Evolutionary conservation across 2,888 invertebrate genomes (phyloP), one percentile per base, ranked within the genome.

Genomic region (Drosophila nr. perissopoda): DNA sequence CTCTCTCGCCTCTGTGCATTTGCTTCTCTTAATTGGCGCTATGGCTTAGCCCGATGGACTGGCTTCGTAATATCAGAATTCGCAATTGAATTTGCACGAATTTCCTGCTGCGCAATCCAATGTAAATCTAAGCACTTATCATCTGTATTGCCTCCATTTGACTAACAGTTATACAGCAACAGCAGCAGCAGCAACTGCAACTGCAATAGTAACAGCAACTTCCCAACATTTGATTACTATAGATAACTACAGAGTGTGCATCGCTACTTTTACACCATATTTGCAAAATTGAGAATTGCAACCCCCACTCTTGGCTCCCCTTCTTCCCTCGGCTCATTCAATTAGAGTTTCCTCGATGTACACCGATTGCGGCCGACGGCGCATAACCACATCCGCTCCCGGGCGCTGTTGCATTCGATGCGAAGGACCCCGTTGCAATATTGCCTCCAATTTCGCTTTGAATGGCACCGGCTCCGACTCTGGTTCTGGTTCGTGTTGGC

Each of bases 391-490:
- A 36, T 83, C 86, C 56, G 82, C 74, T 60, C 69, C 85, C 70
- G 89, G 83, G 69, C 73, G 82, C 61, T 81, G 78, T 45, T 87
- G 89, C 59, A 78, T 80, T 48, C 86, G 89, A 76, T 91, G 85
- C 25, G 89, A 89, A 56, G 92, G 92, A 13, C 92, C 92, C 4
- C 89, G 87, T 73, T 90, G 88, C 52, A 92, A 79, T 69, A 92
- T 82, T 59, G 91, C 90, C 78, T 91, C 93, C 64, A 92, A 79
- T 82, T 91, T 91, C 60, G 83, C 82, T 81, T 91, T 92, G 81
- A 92, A 92, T 66, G 85, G 90, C 64, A 91, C 51, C 42, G 86
- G 78, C 65, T 85, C 83, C 49, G 63, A 61, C 45, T 58, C 40
- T 25, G 53, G 34, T 31, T 73, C 31, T 8, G 57, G 34, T 25